Conservation (phyloP, 2,888 invertebrate species). For the Lampropteryx suffumata region DNA sequence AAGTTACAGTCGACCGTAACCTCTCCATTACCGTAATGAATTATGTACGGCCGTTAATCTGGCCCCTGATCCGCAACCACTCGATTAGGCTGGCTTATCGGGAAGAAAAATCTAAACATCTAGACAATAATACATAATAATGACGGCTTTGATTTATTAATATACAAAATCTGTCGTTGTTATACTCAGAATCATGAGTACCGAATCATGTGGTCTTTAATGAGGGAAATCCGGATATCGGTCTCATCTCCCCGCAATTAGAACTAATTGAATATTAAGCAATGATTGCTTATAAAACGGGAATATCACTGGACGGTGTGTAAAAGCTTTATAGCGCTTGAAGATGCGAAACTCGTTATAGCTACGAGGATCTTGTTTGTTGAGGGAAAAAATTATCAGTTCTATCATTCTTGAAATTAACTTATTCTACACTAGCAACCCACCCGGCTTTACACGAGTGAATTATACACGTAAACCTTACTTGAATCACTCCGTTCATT, state of each 20-base stretch:
- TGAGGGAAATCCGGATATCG: constrained; percentile 46
- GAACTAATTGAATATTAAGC: constrained; percentile 74
- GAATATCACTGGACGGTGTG: constrained; percentile 39
- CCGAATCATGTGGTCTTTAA: not conserved
- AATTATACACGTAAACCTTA: too few species aligned
- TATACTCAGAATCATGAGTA: too few species aligned
- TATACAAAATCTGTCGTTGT: too few species aligned
- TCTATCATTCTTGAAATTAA: too few species aligned
- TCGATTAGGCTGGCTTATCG: not conserved
- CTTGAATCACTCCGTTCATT: too few species aligned
- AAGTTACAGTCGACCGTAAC: constrained; percentile 63
- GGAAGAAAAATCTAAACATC: too few species aligned
- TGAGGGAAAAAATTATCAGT: too few species aligned
- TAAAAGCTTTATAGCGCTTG: constrained; percentile 13
- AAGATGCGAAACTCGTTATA: too few species aligned
- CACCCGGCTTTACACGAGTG: too few species aligned
- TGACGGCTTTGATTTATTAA: not conserved
- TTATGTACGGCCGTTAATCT: constrained; percentile 64
- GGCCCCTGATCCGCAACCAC: constrained; percentile 12
- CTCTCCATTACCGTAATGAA: constrained; percentile 76
- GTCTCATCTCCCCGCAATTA: constrained; percentile 67
- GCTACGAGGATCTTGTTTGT: too few species aligned
- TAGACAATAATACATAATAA: too few species aligned
- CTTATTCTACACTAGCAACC: too few species aligned
- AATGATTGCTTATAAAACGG: constrained; percentile 71